phyloP scores from a whole-genome alignment of 2,797 vertebrate genomes.

The Macrochelys suwanniensis region DNA sequence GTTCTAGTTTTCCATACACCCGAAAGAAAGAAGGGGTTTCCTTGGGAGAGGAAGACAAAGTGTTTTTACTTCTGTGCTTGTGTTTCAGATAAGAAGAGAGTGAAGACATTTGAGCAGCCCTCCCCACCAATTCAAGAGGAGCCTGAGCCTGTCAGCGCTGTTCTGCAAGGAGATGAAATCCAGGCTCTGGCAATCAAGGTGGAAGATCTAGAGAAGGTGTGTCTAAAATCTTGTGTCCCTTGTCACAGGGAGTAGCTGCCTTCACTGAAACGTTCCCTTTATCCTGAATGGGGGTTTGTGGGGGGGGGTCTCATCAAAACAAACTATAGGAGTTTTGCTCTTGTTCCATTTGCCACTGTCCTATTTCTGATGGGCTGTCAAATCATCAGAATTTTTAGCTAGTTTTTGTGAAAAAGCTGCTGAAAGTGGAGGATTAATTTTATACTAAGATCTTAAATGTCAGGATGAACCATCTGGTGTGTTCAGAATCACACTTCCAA shows the following conservation, averaged over 20 bases:
- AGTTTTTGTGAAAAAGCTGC: not conserved
- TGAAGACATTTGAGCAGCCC: conserved; percentile 59
- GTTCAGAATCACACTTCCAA: not conserved
- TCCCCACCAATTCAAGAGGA: conserved; percentile 70
- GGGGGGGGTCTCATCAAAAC: not conserved
- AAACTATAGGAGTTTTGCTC: not conserved
- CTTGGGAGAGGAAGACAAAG: not conserved
- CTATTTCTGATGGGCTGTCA: not conserved
- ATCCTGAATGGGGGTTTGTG: not conserved
- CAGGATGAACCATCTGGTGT: not conserved
- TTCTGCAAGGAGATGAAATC: conserved; percentile 80
- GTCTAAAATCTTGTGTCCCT: not conserved
- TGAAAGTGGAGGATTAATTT: not conserved
- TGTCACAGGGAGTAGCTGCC: not conserved
- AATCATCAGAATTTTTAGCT: not conserved
- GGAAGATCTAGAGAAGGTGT: conserved; percentile 84
- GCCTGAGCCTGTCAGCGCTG: conserved; percentile 32
- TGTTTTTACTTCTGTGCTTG: not conserved
- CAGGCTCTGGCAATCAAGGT: conserved; percentile 79
- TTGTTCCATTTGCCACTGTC: not conserved
- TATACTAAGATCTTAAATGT: not conserved
- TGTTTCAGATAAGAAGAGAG: conserved; percentile 81
- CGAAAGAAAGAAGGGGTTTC: not conserved
- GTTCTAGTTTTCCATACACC: not conserved
- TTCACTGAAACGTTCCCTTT: not conserved